A percentile compares a stretch with the other conserved stretches of the same genome.
phyloP scores from a whole-genome alignment of 2,797 vertebrate genomes.

The Lagodon rhomboides region DNA sequence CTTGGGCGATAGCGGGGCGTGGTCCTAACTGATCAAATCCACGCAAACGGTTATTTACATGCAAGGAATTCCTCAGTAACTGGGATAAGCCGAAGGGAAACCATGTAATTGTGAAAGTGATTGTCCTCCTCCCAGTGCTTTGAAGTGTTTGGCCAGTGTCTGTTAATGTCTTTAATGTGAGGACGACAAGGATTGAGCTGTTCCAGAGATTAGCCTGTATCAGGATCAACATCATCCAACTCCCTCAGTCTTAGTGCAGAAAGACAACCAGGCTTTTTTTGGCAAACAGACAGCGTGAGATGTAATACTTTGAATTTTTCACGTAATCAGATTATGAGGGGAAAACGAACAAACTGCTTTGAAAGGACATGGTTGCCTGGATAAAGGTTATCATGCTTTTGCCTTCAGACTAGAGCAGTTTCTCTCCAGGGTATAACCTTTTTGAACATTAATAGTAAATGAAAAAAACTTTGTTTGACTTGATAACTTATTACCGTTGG shows the following conservation, averaged over 20 bases:
- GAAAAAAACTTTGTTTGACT: constrained; percentile 4
- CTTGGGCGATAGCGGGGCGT: constrained; percentile 40
- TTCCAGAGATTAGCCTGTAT: constrained; percentile 48
- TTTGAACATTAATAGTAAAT: background rate
- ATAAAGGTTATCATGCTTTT: background rate
- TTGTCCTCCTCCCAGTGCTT: constrained; percentile 59
- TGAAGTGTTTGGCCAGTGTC: constrained; percentile 56
- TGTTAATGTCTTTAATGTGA: constrained; percentile 40
- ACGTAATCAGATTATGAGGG: background rate
- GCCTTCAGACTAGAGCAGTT: background rate
- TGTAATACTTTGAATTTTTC: constrained; percentile 1
- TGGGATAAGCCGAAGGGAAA: constrained; percentile 65
- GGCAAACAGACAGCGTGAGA: background rate
- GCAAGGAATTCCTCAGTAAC: constrained; percentile 55
- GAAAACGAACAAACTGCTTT: background rate
- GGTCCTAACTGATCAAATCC: constrained; percentile 58
- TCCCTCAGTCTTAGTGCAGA: constrained; percentile 3
- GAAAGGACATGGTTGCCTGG: background rate
- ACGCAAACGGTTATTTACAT: constrained; percentile 55
- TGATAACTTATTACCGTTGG: background rate
- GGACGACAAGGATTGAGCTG: constrained; percentile 29
- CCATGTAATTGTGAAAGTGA: constrained; percentile 60
- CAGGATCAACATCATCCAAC: constrained; percentile 35
- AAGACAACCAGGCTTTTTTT: constrained; percentile 27
- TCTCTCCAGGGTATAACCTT: background rate